A percentile compares a stretch with the other conserved stretches of the same genome.
phyloP scores from a whole-genome alignment of 2,888 invertebrate genomes.

The Noctua janthina region DNA sequence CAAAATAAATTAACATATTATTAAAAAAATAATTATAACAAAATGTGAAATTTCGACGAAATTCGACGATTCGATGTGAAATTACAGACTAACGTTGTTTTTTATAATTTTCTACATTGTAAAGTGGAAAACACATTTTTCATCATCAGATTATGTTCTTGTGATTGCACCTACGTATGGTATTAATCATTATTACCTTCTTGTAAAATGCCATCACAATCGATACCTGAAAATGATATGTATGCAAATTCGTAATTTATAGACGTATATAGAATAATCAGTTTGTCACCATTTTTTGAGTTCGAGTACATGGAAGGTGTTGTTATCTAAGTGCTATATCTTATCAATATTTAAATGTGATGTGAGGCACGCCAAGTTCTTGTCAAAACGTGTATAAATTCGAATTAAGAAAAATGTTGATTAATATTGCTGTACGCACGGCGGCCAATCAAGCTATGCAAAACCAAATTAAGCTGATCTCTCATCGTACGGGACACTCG shows the following conservation, averaged over 20 bases:
- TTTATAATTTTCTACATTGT: neutral
- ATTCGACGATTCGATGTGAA: no score
- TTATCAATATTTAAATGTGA: slow-evolving; percentile 28
- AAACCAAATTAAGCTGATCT: no score
- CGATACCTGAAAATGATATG: neutral
- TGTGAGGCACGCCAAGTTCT: neutral
- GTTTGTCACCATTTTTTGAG: slow-evolving; percentile 25
- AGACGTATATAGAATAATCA: slow-evolving; percentile 13
- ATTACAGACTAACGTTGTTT: neutral
- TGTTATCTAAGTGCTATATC: slow-evolving; percentile 13
- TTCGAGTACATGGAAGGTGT: neutral
- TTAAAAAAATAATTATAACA: no score
- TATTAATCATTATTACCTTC: slow-evolving; percentile 7
- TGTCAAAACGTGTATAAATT: neutral
- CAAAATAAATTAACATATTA: no score
- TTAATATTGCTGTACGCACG: neutral
- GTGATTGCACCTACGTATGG: neutral
- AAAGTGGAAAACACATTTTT: neutral
- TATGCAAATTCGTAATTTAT: slow-evolving; percentile 6
- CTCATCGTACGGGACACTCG: no score
- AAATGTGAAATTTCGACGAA: no score
- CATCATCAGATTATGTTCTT: neutral
- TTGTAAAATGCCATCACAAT: slow-evolving; percentile 1
- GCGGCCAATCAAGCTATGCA: no score
- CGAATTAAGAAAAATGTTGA: neutral